A percentile compares a stretch with the other conserved stretches of the same genome.
These are phyloP conservation scores for Astur gentilis DNA, from an alignment of 2,113 vertebrate species.

Conservation along the genomic window DNA sequence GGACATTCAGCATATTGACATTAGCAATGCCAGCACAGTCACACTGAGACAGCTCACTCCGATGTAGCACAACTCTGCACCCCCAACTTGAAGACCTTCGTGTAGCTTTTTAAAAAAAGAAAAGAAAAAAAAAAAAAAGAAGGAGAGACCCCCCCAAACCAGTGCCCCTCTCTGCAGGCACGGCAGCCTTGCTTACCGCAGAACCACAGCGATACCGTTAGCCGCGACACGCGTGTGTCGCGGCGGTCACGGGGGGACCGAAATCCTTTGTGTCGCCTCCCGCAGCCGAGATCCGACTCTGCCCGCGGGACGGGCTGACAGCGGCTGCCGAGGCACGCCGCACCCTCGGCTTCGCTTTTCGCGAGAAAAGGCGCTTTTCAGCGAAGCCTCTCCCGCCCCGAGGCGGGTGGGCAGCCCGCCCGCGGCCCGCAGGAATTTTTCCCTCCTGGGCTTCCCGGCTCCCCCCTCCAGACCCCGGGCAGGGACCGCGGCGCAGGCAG, in stretches of 20 bases:
- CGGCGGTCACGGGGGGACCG: neutral
- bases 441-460: too few relatives aligned
- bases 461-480: too few relatives aligned
- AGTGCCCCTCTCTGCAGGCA: neutral
- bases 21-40: fast-evolving
- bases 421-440: too few relatives aligned
- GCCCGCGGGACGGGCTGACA: neutral
- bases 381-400: neutral
- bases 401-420: too few relatives aligned
- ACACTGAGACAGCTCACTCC: fast-evolving
- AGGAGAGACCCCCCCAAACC: too few relatives aligned
- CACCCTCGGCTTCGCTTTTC: fast-evolving
- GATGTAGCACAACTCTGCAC: neutral
- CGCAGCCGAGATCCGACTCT: fast-evolving
- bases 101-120: too few relatives aligned
- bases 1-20: fast-evolving
- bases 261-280: neutral
- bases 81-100: fast-evolving
- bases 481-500: too few relatives aligned
- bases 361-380: too few relatives aligned
- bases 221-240: fast-evolving
- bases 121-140: too few relatives aligned
- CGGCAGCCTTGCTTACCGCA: neutral
- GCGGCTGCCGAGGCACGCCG: neutral
- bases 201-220: fast-evolving